Percentiles rank a stretch among this genome's conserved stretches.
Evolutionary conservation across 2,797 vertebrate genomes (phyloP).

Genomic region (Corythornis leucogaster): DNA sequence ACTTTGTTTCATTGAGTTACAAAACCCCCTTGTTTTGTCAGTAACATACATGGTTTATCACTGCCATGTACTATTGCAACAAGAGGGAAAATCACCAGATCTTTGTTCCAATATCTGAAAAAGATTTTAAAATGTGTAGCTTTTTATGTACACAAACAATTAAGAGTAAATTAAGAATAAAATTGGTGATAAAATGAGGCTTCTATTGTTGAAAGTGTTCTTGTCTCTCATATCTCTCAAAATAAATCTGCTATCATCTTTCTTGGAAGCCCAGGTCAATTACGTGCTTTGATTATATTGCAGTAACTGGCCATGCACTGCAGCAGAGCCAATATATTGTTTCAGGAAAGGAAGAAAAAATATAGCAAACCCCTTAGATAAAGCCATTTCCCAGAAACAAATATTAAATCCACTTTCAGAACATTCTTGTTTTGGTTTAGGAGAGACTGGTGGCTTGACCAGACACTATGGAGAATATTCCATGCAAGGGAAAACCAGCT

Average conservation of each 20-base stretch:
- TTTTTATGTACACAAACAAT: not conserved
- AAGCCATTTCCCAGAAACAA: not conserved
- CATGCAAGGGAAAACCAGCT: not conserved
- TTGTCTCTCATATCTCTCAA: not conserved
- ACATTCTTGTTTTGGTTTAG: not conserved
- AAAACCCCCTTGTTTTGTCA: not conserved
- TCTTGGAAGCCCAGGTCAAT: not conserved
- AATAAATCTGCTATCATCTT: not conserved
- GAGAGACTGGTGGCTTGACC: not conserved
- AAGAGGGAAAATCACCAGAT: not conserved
- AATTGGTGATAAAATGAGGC: not conserved
- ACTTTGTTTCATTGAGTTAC: constrained; percentile 21
- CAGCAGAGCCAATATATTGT: not conserved
- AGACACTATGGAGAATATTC: not conserved
- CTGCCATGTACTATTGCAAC: not conserved
- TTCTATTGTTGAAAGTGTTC: not conserved
- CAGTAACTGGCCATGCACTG: not conserved
- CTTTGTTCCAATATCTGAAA: not conserved
- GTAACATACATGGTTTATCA: not conserved
- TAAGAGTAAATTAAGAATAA: not conserved
- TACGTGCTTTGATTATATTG: not conserved
- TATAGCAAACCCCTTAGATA: not conserved
- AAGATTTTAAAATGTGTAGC: not conserved
- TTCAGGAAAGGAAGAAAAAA: not conserved
- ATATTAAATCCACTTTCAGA: not conserved